phyloP scores from a whole-genome alignment of 2,113 vertebrate genomes.

The Isurus oxyrinchus region DNA sequence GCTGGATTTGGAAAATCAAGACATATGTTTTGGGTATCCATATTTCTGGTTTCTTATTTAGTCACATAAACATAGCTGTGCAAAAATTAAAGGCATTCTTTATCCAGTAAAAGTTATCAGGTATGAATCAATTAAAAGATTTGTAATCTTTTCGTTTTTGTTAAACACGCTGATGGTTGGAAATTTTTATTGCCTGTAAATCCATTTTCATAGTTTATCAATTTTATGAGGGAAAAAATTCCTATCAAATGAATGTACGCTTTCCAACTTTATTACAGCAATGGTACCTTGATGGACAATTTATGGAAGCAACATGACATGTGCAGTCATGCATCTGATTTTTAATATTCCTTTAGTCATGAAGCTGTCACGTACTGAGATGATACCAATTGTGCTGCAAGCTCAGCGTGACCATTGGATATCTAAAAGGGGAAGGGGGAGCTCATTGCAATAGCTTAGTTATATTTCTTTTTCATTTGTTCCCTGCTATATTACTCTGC shows the following conservation, averaged over 20 bases:
- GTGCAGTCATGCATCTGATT: neutral
- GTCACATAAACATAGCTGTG: neutral
- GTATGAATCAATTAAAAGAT: neutral
- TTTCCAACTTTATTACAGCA: neutral
- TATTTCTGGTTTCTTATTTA: neutral
- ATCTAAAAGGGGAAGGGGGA: neutral
- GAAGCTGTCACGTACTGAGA: neutral
- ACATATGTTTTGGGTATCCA: neutral
- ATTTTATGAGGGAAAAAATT: neutral
- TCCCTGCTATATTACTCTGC: neutral
- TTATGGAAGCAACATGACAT: neutral
- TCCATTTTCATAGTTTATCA: neutral
- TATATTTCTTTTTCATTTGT: neutral
- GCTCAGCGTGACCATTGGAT: neutral
- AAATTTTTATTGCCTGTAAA: neutral
- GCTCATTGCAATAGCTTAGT: neutral
- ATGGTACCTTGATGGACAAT: neutral
- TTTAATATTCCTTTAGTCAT: neutral
- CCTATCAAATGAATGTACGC: neutral
- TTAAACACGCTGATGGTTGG: neutral
- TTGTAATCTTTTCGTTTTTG: too few relatives aligned
- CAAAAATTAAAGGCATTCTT: neutral
- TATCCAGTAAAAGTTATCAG: neutral
- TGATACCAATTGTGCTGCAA: neutral
- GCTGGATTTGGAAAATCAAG: neutral